These are phyloP conservation scores for Poliocrania exsul DNA, from an alignment of 2,797 vertebrate genomes.

Conservation along the genomic window DNA sequence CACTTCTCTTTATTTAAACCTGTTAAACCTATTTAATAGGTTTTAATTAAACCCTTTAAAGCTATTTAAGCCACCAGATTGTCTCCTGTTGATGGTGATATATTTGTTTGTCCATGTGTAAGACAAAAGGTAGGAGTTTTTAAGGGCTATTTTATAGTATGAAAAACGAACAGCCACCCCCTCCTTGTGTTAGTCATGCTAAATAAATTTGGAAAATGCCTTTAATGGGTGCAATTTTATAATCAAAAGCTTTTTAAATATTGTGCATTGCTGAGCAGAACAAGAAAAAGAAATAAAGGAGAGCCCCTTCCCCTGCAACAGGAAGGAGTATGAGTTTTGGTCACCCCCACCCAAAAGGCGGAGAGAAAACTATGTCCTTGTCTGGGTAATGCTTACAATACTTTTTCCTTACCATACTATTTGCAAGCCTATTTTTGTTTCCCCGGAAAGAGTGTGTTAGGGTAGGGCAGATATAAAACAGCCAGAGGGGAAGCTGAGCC, in stretches of 20 bases:
- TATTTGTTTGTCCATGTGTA: neutral
- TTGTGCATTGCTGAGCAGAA: neutral
- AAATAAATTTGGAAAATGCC: slow-evolving; percentile 6
- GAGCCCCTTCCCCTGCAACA: neutral
- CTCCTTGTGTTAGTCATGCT: neutral
- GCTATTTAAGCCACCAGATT: slow-evolving; percentile 14
- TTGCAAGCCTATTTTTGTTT: slow-evolving; percentile 34
- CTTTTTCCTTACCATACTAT: neutral
- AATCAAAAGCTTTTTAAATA: neutral
- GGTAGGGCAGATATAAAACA: neutral
- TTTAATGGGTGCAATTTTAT: neutral
- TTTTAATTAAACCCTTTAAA: slow-evolving; percentile 49
- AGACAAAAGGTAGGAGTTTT: slow-evolving; percentile 18
- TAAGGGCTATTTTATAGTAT: neutral
- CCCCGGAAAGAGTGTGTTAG: neutral
- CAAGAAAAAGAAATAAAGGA: neutral
- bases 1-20: neutral
- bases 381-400: neutral
- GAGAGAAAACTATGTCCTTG: neutral
- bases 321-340: neutral
- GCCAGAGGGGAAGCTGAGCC: neutral
- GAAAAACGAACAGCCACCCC: neutral
- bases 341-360: neutral
- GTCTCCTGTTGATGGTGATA: slow-evolving; percentile 1
- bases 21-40: slow-evolving; percentile 28